phyloP scores from a whole-genome alignment of 2,888 invertebrate species.

The Hirtodrosophila trivittata region DNA sequence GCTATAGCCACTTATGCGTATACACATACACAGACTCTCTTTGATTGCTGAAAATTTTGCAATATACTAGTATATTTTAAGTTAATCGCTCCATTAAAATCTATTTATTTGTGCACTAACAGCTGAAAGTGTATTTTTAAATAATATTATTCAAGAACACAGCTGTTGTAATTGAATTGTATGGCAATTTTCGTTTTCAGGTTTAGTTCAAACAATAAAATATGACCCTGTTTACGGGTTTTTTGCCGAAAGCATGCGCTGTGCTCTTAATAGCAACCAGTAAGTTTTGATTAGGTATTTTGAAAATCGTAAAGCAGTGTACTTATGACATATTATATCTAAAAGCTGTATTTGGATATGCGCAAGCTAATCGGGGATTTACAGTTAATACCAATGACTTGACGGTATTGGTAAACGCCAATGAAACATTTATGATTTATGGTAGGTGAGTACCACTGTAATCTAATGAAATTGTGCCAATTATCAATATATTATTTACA shows the following conservation, averaged over 20 bases:
- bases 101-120: no score
- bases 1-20: no score
- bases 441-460: slow-evolving; percentile 85
- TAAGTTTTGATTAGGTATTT: slow-evolving; percentile 21
- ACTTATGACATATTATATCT: not conserved
- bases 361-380: slow-evolving; percentile 71
- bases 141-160: slow-evolving; percentile 3
- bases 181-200: slow-evolving; percentile 22
- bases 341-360: slow-evolving; percentile 30
- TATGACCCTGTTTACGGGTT: no score
- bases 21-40: no score
- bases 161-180: slow-evolving; percentile 10
- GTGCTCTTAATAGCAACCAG: slow-evolving; percentile 8
- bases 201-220: no score
- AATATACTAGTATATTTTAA: no score
- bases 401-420: slow-evolving; percentile 85
- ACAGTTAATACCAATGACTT: slow-evolving; percentile 86
- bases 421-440: slow-evolving; percentile 85
- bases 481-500: not conserved
- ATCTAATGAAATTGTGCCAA: not conserved
- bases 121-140: not conserved
- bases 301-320: not conserved
- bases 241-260: no score
- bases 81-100: no score
- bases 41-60: no score